These are phyloP conservation scores for Melanerpes aurifrons DNA, from an alignment of 2,113 vertebrate species.

Conservation along the genomic window DNA sequence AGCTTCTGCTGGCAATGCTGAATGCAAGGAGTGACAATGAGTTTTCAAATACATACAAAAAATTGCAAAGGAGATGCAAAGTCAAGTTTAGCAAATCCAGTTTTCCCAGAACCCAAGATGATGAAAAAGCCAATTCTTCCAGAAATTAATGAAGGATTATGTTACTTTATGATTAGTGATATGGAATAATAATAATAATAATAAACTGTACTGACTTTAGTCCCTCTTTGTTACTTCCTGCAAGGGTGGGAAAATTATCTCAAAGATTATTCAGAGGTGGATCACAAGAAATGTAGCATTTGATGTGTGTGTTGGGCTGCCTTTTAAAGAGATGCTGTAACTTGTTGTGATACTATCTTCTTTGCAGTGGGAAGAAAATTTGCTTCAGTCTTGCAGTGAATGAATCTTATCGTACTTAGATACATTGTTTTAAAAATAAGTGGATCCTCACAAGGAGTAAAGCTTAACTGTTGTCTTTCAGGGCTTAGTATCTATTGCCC, in stretches of 20 bases:
- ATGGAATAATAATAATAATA: background rate
- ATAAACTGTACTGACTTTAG: background rate
- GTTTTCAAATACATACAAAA: background rate
- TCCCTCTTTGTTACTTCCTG: background rate
- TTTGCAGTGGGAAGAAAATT: background rate
- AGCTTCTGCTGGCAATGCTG: background rate
- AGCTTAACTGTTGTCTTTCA: background rate
- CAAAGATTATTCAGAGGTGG: background rate
- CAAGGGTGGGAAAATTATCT: background rate
- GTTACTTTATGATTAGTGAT: background rate
- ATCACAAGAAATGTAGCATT: background rate
- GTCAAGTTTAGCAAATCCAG: background rate
- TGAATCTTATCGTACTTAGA: rapidly evolving
- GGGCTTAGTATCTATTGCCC: background rate
- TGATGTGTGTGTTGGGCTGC: background rate
- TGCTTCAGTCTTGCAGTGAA: background rate
- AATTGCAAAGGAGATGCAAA: background rate
- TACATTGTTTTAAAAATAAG: background rate
- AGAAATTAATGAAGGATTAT: background rate
- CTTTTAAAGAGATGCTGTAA: background rate
- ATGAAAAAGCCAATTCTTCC: background rate
- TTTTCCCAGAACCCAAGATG: background rate
- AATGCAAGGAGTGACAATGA: background rate
- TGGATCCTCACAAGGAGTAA: background rate
- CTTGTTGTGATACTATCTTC: background rate